Evolutionary conservation across 2,113 vertebrate genomes (phyloP), one percentile per base, ranked within the genome.

Genomic region (Rhodinocichla rosea): DNA sequence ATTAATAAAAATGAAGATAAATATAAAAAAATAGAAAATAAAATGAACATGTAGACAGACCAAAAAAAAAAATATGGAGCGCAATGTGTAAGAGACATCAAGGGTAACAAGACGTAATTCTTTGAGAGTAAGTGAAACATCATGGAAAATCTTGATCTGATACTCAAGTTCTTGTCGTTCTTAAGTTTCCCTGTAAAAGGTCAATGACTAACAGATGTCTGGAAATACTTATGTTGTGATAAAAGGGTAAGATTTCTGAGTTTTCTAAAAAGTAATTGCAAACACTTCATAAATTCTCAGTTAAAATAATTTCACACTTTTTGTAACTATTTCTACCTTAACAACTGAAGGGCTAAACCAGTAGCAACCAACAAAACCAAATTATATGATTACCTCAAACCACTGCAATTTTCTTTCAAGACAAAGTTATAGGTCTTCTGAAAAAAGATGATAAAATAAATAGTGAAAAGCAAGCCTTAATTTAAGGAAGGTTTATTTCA

Each of bases 131-230:
- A 67, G 18, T n/a, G 18, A 83, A 87, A 50, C 15, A 50, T 62
- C 7, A 27, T 39, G 18, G 50, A 84, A 78, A 84, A 89, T 74
- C 70, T 94, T 91, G 30, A 84, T 71, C 52, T 87, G 47, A 70
- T 76, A 60, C 78, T 91, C 69, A 87, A 84, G 35, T 60, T 78
- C 80, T 94, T 87, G 56, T 50, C 0, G 0, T 73, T 89, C 39
- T 91, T 67, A 87, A 87, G 57, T 68, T 89, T 87, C 20, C 24
- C 26, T 64, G 22, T 85, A 73, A 94, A 96, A 96, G 62, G 92
- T 95, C 92, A 96, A 97, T 87, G 81, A 96, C 44, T 81, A 92
- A 21, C 90, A 97, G 93, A 81, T 94, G 93, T 94, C 69, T 94
- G 37, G 33, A 83, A 94, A 83, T 69, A 65, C 15, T 67, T 70